A percentile compares a stretch with the other conserved stretches of the same genome.
phyloP scores from a whole-genome alignment of 2,888 invertebrate species.

The Andrena fulva region DNA sequence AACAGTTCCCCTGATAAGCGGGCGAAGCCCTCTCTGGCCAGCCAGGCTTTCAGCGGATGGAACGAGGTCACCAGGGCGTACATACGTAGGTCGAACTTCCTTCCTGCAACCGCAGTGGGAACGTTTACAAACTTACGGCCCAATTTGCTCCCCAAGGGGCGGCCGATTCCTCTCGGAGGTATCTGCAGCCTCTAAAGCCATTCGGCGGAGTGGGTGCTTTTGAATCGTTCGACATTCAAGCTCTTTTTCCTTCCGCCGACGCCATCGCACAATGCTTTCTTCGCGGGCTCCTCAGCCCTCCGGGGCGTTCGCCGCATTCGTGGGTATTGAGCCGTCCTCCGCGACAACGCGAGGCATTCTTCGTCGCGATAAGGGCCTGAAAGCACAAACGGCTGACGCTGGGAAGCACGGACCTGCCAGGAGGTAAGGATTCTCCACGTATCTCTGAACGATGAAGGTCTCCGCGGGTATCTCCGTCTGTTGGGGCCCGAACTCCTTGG shows the following conservation, averaged over 20 bases:
- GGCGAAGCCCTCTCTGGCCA: slow-evolving; percentile 88
- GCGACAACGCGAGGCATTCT: slow-evolving; percentile 45
- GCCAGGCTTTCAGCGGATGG: slow-evolving; percentile 85
- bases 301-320: background rate
- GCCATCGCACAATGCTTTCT: slow-evolving; percentile 20
- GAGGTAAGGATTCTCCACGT: slow-evolving; percentile 87
- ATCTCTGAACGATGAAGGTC: slow-evolving; percentile 87
- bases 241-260: slow-evolving; percentile 16
- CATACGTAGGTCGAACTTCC: slow-evolving; percentile 88
- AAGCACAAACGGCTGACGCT: slow-evolving; percentile 2
- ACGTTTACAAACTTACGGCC: slow-evolving; percentile 19
- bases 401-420: slow-evolving; percentile 84
- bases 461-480: slow-evolving; percentile 59
- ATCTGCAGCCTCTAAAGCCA: slow-evolving; percentile 8
- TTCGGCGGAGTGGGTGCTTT: slow-evolving; percentile 39
- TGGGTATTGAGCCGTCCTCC: slow-evolving; percentile 28
- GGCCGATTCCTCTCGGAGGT: background rate
- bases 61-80: slow-evolving; percentile 87
- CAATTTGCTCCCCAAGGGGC: background rate
- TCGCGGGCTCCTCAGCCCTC: slow-evolving; percentile 21
- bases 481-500: slow-evolving; percentile 66
- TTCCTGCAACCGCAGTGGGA: slow-evolving; percentile 83
- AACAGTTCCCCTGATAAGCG: slow-evolving; percentile 87
- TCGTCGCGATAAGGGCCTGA: slow-evolving; percentile 39
- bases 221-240: slow-evolving; percentile 44